Evolutionary conservation across 2,888 invertebrate genomes (phyloP).

Genomic region (Diarsia dahlii): DNA sequence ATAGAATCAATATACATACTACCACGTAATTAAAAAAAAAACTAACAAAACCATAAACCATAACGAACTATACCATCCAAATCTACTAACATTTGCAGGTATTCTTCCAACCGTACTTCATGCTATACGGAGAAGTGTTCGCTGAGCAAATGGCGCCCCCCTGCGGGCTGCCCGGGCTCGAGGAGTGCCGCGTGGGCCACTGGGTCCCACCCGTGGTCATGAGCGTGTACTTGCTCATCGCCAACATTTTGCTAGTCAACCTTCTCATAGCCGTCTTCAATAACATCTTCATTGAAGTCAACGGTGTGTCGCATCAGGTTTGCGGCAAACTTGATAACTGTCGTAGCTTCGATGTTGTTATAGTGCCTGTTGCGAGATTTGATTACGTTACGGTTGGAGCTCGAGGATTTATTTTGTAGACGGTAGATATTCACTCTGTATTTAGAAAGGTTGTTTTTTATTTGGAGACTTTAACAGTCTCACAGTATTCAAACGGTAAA

Average conservation of each 20-base stretch:
- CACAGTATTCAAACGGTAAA: neutral
- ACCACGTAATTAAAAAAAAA: conserved; percentile 8
- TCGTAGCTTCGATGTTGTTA: conserved; percentile 77
- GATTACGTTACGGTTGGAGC: conserved; percentile 69
- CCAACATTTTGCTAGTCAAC: conserved; percentile 99
- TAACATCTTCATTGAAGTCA: conserved; percentile 98
- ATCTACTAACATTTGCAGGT: conserved; percentile 92
- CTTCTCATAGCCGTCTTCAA: conserved; percentile 99
- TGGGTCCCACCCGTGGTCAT: conserved; percentile 99
- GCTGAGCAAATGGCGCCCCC: conserved; percentile 98
- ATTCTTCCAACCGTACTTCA: conserved; percentile 99
- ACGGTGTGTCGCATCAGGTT: conserved; percentile 98
- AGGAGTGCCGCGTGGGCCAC: conserved; percentile 95
- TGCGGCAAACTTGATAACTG: conserved; percentile 80
- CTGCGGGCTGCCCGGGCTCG: conserved; percentile 94
- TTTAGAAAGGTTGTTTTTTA: conserved; percentile 26
- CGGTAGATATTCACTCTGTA: conserved; percentile 45
- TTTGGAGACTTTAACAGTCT: neutral
- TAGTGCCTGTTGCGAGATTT: conserved; percentile 89
- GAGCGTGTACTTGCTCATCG: conserved; percentile 98
- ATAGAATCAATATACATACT: neutral
- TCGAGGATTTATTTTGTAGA: conserved; percentile 50
- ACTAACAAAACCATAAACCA: conserved; percentile 44
- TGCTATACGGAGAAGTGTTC: conserved; percentile 99
- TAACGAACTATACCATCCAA: conserved; percentile 49